These are phyloP conservation scores for Diadumene lineata DNA, from an alignment of 92 coral and sea anemone genomes.

Conservation along the genomic window DNA sequence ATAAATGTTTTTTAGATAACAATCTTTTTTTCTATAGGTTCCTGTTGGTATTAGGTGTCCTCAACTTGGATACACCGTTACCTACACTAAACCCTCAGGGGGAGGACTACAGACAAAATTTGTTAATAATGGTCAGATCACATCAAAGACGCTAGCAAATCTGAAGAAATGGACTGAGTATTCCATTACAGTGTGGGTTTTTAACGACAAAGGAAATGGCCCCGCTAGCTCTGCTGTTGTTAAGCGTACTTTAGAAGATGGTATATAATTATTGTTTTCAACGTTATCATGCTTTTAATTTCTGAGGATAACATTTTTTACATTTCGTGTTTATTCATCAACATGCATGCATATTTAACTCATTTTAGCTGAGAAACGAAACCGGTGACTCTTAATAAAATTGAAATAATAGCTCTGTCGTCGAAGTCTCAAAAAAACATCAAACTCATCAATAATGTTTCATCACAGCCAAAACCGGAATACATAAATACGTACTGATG, in stretches of 20 bases:
- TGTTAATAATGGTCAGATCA: not conserved
- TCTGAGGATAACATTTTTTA: too few relatives aligned
- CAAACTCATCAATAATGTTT: too few relatives aligned
- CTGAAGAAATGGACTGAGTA: slow-evolving; percentile 19
- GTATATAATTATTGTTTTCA: not conserved
- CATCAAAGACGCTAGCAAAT: not conserved
- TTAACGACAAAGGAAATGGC: slow-evolving; percentile 30
- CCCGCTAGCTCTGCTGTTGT: not conserved
- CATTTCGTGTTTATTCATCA: too few relatives aligned
- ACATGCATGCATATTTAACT: too few relatives aligned
- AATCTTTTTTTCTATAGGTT: not conserved
- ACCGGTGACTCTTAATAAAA: too few relatives aligned
- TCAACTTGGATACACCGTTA: slow-evolving; percentile 13
- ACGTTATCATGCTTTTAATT: too few relatives aligned
- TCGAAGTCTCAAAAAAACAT: too few relatives aligned
- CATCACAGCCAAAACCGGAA: too few relatives aligned
- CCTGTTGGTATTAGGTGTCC: slow-evolving; percentile 21
- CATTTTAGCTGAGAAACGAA: too few relatives aligned
- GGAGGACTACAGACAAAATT: not conserved
- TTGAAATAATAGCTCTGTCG: too few relatives aligned
- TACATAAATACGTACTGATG: too few relatives aligned
- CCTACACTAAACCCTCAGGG: not conserved
- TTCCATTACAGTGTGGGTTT: slow-evolving; percentile 2
- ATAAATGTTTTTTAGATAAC: too few relatives aligned
- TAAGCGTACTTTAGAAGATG: slow-evolving; percentile 19